These are phyloP conservation scores for Calephelis virginiensis DNA, from an alignment of 1,140 invertebrate species.

Conservation along the genomic window DNA sequence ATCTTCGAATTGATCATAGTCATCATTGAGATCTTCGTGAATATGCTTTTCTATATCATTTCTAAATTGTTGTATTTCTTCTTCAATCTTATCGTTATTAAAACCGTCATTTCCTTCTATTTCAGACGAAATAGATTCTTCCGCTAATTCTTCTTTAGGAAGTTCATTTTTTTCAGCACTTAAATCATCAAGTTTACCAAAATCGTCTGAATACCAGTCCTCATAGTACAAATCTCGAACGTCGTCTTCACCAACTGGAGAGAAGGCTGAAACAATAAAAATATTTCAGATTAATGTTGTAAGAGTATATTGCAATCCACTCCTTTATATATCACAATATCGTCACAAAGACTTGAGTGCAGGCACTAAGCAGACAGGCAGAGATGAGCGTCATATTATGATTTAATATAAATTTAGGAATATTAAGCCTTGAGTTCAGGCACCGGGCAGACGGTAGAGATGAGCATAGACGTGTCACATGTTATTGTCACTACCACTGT, in stretches of 20 bases:
- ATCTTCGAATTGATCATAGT: slow-evolving; percentile 60
- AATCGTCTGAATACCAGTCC: slow-evolving; percentile 21
- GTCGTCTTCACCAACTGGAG: slow-evolving; percentile 1
- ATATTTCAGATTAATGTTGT: neutral
- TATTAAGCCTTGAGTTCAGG: too few species aligned
- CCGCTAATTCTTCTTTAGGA: neutral
- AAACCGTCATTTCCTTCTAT: slow-evolving; percentile 8
- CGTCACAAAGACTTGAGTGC: too few species aligned
- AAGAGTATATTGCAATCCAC: too few species aligned
- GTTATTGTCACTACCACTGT: too few species aligned
- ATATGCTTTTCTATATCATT: slow-evolving; percentile 6
- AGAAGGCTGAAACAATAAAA: slow-evolving; percentile 22
- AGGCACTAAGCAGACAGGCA: too few species aligned
- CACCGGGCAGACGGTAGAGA: too few species aligned
- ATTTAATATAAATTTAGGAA: too few species aligned
- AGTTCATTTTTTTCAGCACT: neutral
- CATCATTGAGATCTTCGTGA: slow-evolving; percentile 18
- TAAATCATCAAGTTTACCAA: neutral
- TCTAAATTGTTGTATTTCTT: slow-evolving; percentile 27
- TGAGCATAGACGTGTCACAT: too few species aligned
- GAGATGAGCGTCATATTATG: too few species aligned
- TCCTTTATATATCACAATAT: too few species aligned
- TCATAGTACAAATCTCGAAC: slow-evolving; percentile 18
- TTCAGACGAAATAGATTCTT: neutral
- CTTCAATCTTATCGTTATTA: slow-evolving; percentile 21